Base-by-base conservation (phyloP, 1,140 invertebrate genomes). In the Drosophila kanapiae region DNA sequence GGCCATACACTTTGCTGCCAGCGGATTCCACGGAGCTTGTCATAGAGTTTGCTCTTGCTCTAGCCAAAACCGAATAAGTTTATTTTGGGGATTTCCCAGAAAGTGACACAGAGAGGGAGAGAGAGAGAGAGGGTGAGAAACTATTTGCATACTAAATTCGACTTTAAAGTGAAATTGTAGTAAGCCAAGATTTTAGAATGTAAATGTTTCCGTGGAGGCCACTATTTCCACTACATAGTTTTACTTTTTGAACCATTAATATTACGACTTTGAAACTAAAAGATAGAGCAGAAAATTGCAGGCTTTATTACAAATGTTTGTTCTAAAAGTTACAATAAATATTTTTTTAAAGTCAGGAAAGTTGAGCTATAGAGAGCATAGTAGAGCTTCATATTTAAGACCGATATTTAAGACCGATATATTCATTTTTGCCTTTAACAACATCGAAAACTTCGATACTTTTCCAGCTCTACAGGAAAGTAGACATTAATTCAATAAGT, bases 11-110 rank as follows among this genome's bases (percentile, higher is more conserved):
- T 70, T n/a, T 68, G 31, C 63, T 37, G 47, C 62, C 37, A 18
- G 29, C 47, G n/a, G 61, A 69, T 51, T 69, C 65, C 61, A 65
- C 13, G 31, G 48, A 67, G 63, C 62, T 53, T 45, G 62, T 70
- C 67, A 70, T 67, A 29, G 42, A 70, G 67, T 53, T 70, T 42
- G 65, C 37, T 51, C 47, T 18, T 40, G 67, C n/a, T 43, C 23
- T 35, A 42, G 67, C 47, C 62, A 45, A 70, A 54, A 33, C 54
- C 11, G 47, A 51, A 67, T 31, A 68, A 68, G 23, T 54, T 70
- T 70, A 29, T 53, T 68, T 54, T 68, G 23, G 38, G 38, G 23
- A 68, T 29, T 63, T 67, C 23, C 58, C 42, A 31, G 33, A 45
- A 59, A 59, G 3, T 18, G 23, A 18, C 57, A 33, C 5, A 51